Base-by-base conservation (phyloP, 2,797 vertebrate species). In the Dromococcyx pavoninus region DNA sequence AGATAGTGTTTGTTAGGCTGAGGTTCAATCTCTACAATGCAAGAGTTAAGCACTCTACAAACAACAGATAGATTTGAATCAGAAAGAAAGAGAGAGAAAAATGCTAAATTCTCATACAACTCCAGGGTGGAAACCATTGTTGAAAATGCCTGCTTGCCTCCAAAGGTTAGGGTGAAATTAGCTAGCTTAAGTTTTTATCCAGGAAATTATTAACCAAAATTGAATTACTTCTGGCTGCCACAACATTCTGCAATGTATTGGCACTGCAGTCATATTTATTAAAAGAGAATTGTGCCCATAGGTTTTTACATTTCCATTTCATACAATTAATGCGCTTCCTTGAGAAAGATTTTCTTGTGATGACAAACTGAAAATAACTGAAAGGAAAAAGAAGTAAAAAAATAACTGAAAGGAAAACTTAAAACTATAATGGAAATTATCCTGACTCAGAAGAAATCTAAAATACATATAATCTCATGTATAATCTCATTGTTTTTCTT, bases 371-470 rank as follows among this genome's bases (percentile, higher is more conserved):
- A 80, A 91, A 92, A 84, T 48, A 90, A 83, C 77, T 66, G 33
- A 54, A 74, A 69, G 11, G 17, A 41, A 73, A 78, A 71, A 53
- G 25, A 84, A 60, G 53, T 35, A 43, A 88, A 82, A 80, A 14
- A 69, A 51, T 30, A 77, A 60, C 66, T 33, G 50, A 89, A 81
- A 82, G 16, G 12, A 72, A 90, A 89, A 77, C 56, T 60, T 73
- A 57, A 91, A 92, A 80, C 35, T 80, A 37, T 32, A 84, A 85
- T 70, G 69, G 87, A 92, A 94, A 51, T 77, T 0, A 89, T 91
- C 37, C n/a, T 58, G 48, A 77, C 76, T 88, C 84, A n/a, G 41
- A 95, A 88, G 81, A 95, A 86, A 83, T 85, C 64, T 87, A 67
- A 58, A 91, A 66, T 95, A 72, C 22, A 27, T 73, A 65, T 46